Percentiles rank a stretch among this genome's conserved stretches.
phyloP scores from a whole-genome alignment of 2,113 vertebrate species.

The Prietella phreatophila region DNA sequence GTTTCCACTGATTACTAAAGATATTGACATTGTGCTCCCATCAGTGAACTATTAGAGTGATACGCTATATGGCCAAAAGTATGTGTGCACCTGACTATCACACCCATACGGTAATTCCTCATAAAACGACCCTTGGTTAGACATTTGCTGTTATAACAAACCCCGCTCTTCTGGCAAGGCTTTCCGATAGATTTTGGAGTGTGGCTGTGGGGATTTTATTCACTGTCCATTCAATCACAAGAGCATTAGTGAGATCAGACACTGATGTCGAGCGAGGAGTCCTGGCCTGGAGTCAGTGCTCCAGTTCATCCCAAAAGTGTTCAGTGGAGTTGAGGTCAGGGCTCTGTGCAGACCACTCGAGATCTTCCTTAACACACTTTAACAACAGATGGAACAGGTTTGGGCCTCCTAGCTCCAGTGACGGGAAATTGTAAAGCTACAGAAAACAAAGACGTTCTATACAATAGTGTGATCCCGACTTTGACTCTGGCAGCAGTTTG shows the following conservation, averaged over 20 bases:
- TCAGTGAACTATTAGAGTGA: conserved; percentile 58
- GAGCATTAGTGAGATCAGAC: background rate
- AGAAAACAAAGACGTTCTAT: background rate
- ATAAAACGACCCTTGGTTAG: background rate
- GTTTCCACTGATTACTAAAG: conserved; percentile 66
- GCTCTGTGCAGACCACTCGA: too few relatives aligned
- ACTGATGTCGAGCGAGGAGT: too few relatives aligned
- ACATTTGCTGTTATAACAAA: background rate
- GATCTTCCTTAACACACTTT: background rate
- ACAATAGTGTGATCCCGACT: background rate
- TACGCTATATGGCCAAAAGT: background rate
- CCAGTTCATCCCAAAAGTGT: too few relatives aligned
- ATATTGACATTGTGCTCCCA: conserved; percentile 60
- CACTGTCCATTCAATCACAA: background rate
- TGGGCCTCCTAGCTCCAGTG: too few relatives aligned
- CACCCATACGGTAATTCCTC: background rate
- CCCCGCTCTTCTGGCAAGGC: background rate
- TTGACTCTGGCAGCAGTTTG: background rate
- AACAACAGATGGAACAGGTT: background rate
- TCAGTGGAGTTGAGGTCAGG: too few relatives aligned
- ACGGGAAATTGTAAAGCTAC: background rate
- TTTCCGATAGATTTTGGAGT: background rate
- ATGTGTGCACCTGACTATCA: background rate
- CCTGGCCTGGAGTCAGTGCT: background rate
- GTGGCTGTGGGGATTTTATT: background rate